A percentile compares a stretch with the other conserved stretches of the same genome.
phyloP scores from a whole-genome alignment of 2,888 invertebrate species.

The Macrophya annulata region DNA sequence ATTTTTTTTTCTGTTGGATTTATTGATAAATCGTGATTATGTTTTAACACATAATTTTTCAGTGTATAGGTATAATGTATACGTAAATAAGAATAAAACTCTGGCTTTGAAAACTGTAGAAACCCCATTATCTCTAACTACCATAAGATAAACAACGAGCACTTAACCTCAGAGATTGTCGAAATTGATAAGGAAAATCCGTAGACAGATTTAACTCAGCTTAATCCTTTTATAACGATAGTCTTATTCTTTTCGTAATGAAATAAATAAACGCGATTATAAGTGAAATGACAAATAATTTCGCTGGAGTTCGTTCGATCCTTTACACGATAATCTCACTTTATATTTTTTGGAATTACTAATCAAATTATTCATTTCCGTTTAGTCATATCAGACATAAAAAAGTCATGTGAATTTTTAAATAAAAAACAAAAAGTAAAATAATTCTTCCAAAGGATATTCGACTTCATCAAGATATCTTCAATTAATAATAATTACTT shows the following conservation, averaged over 20 bases:
- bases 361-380: too few relatives aligned
- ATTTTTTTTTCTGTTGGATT: not conserved
- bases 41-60: not conserved
- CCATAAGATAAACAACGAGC: not conserved
- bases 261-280: not conserved
- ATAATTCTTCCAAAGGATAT: not conserved
- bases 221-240: not conserved
- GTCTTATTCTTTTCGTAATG: not conserved
- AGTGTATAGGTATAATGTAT: not conserved
- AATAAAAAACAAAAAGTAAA: not conserved
- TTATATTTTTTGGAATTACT: too few relatives aligned
- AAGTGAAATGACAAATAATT: not conserved
- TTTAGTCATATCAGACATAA: not conserved
- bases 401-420: too few relatives aligned
- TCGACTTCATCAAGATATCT: not conserved
- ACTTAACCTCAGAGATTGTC: not conserved
- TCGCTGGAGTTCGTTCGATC: too few relatives aligned
- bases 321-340: too few relatives aligned
- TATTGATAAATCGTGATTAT: not conserved
- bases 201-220: not conserved
- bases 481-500: not conserved
- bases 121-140: not conserved
- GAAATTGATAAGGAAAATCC: not conserved
- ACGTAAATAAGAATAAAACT: not conserved
- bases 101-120: not conserved